Base-by-base conservation (phyloP, 2,888 invertebrate genomes). In the Lasioglossum pauxillum region DNA sequence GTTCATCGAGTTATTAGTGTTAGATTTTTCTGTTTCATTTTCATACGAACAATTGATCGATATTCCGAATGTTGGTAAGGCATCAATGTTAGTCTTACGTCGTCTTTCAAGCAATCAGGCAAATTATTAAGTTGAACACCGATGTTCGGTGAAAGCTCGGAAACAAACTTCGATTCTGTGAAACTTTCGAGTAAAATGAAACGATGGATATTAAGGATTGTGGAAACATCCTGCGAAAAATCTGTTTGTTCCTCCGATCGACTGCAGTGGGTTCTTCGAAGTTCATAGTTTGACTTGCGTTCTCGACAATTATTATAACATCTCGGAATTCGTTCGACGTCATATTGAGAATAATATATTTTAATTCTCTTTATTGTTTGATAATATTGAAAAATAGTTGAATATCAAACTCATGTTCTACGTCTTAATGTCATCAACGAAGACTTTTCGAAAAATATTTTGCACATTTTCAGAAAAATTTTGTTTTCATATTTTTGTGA, bases 91-190 rank as follows among this genome's bases (percentile, higher is more conserved):
- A 46, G 19, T 44, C 19, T 46, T 27, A n/a, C 8, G 38, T 5
- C 27, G 38, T 44, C 16, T 19, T 46, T 72, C 41, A 7, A n/a
- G 44, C 27, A 72, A 72, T 72, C 44, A 16, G 10, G 27, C 44
- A 46, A 72, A 72, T 46, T 46, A 31, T 38, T 46, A 72, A 72
- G 72, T 72, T 72, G 72, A 44, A 27, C 72, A 27, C 7, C 19
- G 27, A 44, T 27, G 46, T 46, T 46, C 72, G 2, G 41, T 1
- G 27, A 2, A 72, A 44, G 44, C n/a, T 44, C 27, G 8, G 19
- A 27, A 46, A 72, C 16, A 16, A 44, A 46, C 27, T 46, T 46
- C 7, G 27, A 44, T 44, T 44, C 72, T 27, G 27, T 44, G 44
- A 19, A 72, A 44, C 44, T 72, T 31, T 19, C 14, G 8, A 19